Evolutionary conservation across 2,888 invertebrate species (phyloP).

Genomic region (Macrophya annulata): DNA sequence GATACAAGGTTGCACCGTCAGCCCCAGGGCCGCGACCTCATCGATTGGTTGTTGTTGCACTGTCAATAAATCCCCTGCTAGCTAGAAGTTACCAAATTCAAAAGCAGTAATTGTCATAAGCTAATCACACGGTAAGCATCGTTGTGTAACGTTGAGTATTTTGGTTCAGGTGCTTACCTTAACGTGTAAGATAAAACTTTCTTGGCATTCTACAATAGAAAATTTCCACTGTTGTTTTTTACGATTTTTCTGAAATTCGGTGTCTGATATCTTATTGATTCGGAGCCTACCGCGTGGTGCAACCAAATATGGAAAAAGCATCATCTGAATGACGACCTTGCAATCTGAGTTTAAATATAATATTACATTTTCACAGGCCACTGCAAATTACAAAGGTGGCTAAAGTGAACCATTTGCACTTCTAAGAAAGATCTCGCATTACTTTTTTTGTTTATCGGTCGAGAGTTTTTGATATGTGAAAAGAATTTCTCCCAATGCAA

Average conservation of each 20-base stretch:
- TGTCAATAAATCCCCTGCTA: constrained; percentile 9
- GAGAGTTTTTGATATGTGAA: constrained; percentile 8
- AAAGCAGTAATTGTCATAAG: background rate
- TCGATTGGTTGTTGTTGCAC: constrained; percentile 19
- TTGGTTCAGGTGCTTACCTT: background rate
- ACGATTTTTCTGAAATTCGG: background rate
- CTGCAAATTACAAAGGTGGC: background rate
- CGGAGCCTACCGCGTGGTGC: constrained; percentile 26
- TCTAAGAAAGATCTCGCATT: background rate
- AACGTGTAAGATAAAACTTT: constrained; percentile 19
- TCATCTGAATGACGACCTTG: constrained; percentile 24
- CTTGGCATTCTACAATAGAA: constrained; percentile 16
- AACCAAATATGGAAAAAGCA: constrained; percentile 25
- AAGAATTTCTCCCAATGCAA: constrained; percentile 21
- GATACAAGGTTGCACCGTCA: constrained; percentile 33
- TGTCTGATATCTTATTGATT: background rate
- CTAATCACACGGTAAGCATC: background rate
- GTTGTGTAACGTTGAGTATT: background rate
- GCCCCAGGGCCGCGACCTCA: background rate
- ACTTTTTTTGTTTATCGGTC: background rate
- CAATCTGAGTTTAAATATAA: constrained; percentile 16
- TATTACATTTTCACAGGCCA: background rate
- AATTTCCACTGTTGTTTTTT: constrained; percentile 28
- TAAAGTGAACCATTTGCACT: background rate
- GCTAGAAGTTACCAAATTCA: background rate